Percentiles rank a stretch among this genome's conserved stretches.
Conservation (phyloP, 2,888 invertebrate genomes). For the Acanthoscelides obtectus region DNA sequence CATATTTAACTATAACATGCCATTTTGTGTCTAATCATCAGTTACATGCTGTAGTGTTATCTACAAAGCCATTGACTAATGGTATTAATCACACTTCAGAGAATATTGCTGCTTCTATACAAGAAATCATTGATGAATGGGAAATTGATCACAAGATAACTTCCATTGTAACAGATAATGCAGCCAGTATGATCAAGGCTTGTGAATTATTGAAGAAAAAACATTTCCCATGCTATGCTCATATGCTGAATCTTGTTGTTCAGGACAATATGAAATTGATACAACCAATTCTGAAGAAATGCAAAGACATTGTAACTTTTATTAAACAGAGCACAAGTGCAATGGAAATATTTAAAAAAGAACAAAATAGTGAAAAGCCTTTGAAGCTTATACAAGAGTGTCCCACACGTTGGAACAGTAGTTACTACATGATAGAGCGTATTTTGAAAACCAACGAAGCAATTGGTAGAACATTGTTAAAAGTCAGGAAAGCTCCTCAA, state of each 20-base stretch:
- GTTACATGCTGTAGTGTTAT: slow-evolving; percentile 13
- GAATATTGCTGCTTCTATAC: slow-evolving; percentile 16
- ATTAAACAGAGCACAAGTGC: slow-evolving; percentile 13
- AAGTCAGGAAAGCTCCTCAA: slow-evolving; percentile 15
- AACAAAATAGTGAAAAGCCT: slow-evolving; percentile 10
- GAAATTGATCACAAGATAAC: slow-evolving; percentile 12
- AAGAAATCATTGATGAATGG: slow-evolving; percentile 14
- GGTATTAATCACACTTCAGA: slow-evolving; percentile 16
- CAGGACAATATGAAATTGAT: slow-evolving; percentile 10
- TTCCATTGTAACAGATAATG: slow-evolving; percentile 21
- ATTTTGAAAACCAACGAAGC: slow-evolving; percentile 13
- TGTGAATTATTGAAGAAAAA: slow-evolving; percentile 14
- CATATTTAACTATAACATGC: slow-evolving; percentile 18
- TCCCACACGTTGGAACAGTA: too few species aligned
- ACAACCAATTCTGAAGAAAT: slow-evolving; percentile 9
- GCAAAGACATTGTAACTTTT: slow-evolving; percentile 14
- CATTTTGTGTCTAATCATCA: slow-evolving; percentile 11
- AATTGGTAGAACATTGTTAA: slow-evolving; percentile 12
- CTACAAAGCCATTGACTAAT: slow-evolving; percentile 18
- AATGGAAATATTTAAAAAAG: slow-evolving; percentile 10
- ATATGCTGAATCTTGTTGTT: slow-evolving; percentile 16
- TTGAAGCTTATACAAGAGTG: slow-evolving; percentile 16
- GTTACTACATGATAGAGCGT: slow-evolving; percentile 15
- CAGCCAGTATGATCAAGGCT: slow-evolving; percentile 16
- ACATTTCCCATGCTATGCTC: slow-evolving; percentile 18